Evolutionary conservation across 1,140 invertebrate species (phyloP).

Genomic region (Latrodectus geometricus): DNA sequence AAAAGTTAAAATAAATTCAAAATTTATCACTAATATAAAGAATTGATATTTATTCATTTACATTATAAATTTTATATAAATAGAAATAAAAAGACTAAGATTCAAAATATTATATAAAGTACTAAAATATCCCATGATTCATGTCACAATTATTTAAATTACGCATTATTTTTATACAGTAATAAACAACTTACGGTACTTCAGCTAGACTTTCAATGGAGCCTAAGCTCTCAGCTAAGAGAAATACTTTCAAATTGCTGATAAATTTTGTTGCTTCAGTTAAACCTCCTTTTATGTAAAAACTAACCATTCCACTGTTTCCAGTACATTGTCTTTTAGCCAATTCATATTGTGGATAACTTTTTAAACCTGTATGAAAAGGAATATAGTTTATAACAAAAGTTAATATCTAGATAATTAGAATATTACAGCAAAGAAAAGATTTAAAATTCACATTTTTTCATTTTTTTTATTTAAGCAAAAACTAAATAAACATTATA

Average conservation of each 20-base stretch:
- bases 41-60: too few relatives aligned
- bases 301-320: conserved; percentile 92
- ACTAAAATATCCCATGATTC: too few relatives aligned
- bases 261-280: conserved; percentile 83
- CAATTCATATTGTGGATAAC: conserved; percentile 91
- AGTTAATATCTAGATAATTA: too few relatives aligned
- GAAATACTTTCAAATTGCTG: conserved; percentile 82
- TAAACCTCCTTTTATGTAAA: conserved; percentile 86
- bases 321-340: conserved; percentile 86
- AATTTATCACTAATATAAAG: too few relatives aligned
- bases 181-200: conserved; percentile 76
- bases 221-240: conserved; percentile 94
- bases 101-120: too few relatives aligned
- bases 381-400: neutral
- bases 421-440: too few relatives aligned
- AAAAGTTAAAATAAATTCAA: too few relatives aligned
- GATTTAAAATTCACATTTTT: neutral
- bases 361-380: conserved; percentile 77
- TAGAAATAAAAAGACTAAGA: too few relatives aligned
- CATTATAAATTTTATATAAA: too few relatives aligned
- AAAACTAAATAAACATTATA: neutral
- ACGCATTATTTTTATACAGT: too few relatives aligned
- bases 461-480: neutral
- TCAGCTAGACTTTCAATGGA: conserved; percentile 91
- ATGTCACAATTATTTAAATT: too few relatives aligned